Base-by-base conservation (phyloP, 2,113 vertebrate species). In the Leuciscus idus region DNA sequence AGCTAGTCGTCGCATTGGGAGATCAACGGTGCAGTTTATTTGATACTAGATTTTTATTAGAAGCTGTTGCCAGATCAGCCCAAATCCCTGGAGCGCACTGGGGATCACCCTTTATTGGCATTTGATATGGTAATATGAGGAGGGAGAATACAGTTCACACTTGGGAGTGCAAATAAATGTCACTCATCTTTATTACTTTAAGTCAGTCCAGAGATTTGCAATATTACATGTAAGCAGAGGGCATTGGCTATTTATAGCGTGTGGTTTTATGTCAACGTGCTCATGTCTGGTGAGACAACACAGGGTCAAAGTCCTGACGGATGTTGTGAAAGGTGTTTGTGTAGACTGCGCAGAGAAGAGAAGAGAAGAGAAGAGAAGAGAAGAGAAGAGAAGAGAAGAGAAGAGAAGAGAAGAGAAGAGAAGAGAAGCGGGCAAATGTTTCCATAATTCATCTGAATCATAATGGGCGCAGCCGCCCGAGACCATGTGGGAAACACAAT, bases 361-460 rank as follows among this genome's bases (percentile, higher is more conserved):
- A n/a, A 61, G 23, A 28, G 28, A 19, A 39, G 30, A 70, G 30
- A 36, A 70, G 66, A 70, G 66, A 55, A 83, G 28, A 28, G 13
- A 13, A 68, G 59, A 83, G 36, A 39, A 84, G 52, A 33, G 17
- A 6, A 73, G 26, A 36, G 28, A 50, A 76, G 68, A 66, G 33
- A 57, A 75, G 21, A 73, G 70, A 48, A 70, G 59, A 83, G 46
- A 73, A 87, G 52, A 30, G 15, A 11, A 70, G n/a, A 36, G 26
- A 55, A 70, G 72, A 70, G 26, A 72, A 61, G 23, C 3, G 59
- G 36, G 84, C n/a, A 64, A 46, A 76, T 84, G 66, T 61, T 84
- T 94, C 84, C 90, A 94, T 94, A 92, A 94, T 93, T 94, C 83
- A 94, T 94, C 89, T 91, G 64, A 86, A 75, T 89, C 84, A 91